These are phyloP conservation scores for Oncorhynchus mykiss DNA, from an alignment of 2,113 vertebrate genomes.

Conservation along the genomic window DNA sequence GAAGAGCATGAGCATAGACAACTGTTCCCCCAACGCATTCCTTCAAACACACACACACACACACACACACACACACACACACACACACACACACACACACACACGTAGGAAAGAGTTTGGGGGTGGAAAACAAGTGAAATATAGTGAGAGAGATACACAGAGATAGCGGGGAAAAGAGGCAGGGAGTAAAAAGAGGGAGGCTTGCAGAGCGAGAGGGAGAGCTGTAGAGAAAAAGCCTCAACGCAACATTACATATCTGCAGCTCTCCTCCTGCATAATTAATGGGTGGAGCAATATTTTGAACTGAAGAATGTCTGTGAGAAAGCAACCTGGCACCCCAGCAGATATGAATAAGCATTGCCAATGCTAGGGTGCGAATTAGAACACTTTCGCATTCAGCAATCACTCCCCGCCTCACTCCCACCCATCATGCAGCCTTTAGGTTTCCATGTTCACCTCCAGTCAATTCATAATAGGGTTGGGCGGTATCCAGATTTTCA, in stretches of 20 bases:
- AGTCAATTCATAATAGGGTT: background rate
- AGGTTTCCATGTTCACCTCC: conserved; percentile 28
- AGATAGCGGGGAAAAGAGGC: conserved; percentile 7
- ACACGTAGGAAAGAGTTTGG: background rate
- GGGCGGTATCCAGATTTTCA: background rate
- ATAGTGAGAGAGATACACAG: conserved; percentile 3
- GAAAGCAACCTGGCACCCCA: conserved; percentile 60
- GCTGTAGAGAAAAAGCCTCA: conserved; percentile 36
- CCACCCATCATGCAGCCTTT: conserved; percentile 41
- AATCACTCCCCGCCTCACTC: conserved; percentile 37
- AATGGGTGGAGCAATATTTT: conserved; percentile 46
- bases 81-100: conserved; percentile 6
- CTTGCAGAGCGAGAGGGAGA: background rate
- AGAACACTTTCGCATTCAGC: conserved; percentile 30
- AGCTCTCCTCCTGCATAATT: conserved; percentile 63
- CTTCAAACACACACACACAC: background rate
- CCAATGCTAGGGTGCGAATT: conserved; percentile 53
- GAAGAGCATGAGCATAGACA: conserved; percentile 12
- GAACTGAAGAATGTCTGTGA: conserved; percentile 48
- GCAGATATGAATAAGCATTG: conserved; percentile 65
- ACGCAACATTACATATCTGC: conserved; percentile 70
- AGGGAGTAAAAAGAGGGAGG: background rate
- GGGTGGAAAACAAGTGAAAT: background rate
- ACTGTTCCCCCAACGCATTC: background rate
- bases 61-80: conserved; percentile 1